phyloP scores from a whole-genome alignment of 2,797 vertebrate species.

The Heteromormyrus szaboi region DNA sequence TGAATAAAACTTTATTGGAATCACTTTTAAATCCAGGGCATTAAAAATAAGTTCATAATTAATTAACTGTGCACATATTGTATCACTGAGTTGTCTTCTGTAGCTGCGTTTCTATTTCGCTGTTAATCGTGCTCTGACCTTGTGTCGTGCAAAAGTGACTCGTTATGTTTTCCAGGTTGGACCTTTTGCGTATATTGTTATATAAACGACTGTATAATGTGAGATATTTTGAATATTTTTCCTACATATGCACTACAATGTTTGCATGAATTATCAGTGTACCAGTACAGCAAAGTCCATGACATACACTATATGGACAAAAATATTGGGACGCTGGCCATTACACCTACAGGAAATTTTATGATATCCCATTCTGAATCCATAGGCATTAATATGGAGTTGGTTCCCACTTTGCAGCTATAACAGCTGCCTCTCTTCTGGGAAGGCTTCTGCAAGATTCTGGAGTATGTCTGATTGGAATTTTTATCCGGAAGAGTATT shows the following conservation, averaged over 20 bases:
- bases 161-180: neutral
- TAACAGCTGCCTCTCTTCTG: neutral
- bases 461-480: neutral
- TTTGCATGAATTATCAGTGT: neutral
- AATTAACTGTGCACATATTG: neutral
- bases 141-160: neutral
- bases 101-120: neutral
- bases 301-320: neutral
- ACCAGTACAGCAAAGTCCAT: neutral
- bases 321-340: neutral
- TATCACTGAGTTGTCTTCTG: neutral
- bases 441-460: neutral
- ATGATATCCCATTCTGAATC: neutral
- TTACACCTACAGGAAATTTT: neutral
- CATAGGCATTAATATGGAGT: neutral
- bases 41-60: constrained; percentile 2
- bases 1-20: constrained; percentile 13
- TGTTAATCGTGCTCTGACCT: neutral
- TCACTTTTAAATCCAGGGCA: constrained; percentile 10
- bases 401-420: neutral
- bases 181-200: neutral
- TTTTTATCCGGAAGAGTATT: neutral
- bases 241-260: neutral
- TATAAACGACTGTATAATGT: neutral
- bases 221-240: neutral